Conservation (phyloP, 30 jellyfish, hydroid and myxozoan species). For the Phacellophora camtschatica region DNA sequence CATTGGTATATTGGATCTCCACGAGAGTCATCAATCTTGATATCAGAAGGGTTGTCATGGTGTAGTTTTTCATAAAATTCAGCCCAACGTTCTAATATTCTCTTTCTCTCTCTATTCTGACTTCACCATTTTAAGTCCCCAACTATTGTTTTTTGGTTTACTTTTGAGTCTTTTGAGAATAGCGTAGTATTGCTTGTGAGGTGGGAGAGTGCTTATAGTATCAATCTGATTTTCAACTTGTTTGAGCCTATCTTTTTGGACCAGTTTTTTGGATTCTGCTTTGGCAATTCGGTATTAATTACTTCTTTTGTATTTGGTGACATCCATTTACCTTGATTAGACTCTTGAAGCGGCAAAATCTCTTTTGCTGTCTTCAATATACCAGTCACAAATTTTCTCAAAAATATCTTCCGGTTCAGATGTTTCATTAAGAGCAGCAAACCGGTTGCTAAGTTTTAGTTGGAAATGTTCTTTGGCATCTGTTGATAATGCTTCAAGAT, state of each 20-base stretch:
- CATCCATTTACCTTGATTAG: neutral
- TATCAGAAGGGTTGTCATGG: neutral
- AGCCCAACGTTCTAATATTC: slow-evolving; percentile 2
- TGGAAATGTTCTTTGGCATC: neutral
- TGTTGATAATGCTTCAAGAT: neutral
- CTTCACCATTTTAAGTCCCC: too few species aligned
- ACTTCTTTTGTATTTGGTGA: neutral
- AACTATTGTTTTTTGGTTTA: neutral
- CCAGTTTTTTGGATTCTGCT: slow-evolving; percentile 4
- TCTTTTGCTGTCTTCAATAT: neutral
- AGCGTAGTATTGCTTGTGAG: slow-evolving; percentile 1
- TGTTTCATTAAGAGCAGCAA: slow-evolving; percentile 1
- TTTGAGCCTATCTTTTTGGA: neutral
- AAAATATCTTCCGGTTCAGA: neutral
- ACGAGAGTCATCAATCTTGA: neutral
- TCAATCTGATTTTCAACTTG: neutral
- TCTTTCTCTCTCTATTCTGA: too few species aligned
- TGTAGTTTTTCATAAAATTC: neutral
- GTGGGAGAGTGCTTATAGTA: neutral
- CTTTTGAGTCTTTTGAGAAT: neutral
- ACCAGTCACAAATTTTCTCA: neutral
- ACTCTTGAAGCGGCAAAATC: neutral
- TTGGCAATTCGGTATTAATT: neutral
- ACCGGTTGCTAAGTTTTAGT: neutral
- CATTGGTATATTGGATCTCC: slow-evolving; percentile 5